Evolutionary conservation across 1,140 invertebrate genomes (phyloP).

Genomic region (Mylabris phalerata): DNA sequence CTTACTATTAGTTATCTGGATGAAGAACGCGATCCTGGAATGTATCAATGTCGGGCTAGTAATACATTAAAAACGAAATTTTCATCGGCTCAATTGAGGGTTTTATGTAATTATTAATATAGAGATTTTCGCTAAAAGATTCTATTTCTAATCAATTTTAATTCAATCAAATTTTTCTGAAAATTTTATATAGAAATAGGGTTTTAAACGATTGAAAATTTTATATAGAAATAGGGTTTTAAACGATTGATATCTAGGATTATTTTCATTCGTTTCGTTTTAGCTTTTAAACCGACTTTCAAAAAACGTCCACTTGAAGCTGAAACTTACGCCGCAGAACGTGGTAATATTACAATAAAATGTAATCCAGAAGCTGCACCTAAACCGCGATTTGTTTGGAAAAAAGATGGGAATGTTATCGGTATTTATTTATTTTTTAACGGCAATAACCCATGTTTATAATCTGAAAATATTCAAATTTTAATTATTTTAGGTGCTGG

Average conservation of each 20-base stretch:
- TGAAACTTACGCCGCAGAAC: slow-evolving; percentile 84
- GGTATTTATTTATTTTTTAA: slow-evolving; percentile 39
- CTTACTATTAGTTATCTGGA: slow-evolving; percentile 73
- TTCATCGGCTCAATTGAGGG: slow-evolving; percentile 82
- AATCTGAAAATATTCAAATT: neutral
- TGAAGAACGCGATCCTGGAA: slow-evolving; percentile 78
- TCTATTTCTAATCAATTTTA: too few species aligned
- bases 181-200: too few species aligned
- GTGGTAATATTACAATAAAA: slow-evolving; percentile 83
- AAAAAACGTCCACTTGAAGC: slow-evolving; percentile 80
- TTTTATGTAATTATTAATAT: slow-evolving; percentile 38
- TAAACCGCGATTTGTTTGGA: slow-evolving; percentile 81
- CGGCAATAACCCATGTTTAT: too few species aligned
- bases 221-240: too few species aligned
- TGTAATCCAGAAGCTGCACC: slow-evolving; percentile 95
- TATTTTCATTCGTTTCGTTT: too few species aligned
- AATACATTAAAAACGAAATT: slow-evolving; percentile 84
- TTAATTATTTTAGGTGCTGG: slow-evolving; percentile 46
- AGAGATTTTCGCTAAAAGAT: slow-evolving; percentile 23
- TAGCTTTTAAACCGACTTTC: slow-evolving; percentile 82
- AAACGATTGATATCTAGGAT: too few species aligned
- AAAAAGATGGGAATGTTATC: slow-evolving; percentile 79
- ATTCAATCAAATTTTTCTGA: too few species aligned
- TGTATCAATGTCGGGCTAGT: slow-evolving; percentile 89
- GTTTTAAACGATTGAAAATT: too few species aligned